Evolutionary conservation across 2,113 vertebrate genomes (phyloP), one percentile per base, ranked within the genome.

Genomic region (Nasalis larvatus): DNA sequence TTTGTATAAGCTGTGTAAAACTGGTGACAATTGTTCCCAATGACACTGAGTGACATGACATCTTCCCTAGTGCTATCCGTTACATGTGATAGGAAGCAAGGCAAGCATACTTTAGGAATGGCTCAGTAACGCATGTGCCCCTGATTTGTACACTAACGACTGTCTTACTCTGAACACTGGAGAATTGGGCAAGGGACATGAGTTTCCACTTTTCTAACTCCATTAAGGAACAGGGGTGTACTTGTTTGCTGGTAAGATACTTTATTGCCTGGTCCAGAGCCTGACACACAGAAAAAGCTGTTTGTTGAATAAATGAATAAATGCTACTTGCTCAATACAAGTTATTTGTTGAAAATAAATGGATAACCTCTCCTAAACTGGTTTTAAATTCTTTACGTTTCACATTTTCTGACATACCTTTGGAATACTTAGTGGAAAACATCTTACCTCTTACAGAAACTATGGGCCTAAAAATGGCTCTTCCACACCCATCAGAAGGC

Each of bases 281-380:
- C 47, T 84, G 69, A 92, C 58, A 86, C 60, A 68, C 7, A 91
- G 54, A 71, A 89, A 91, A 94, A 37, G 17, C 60, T 90, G 58
- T 45, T 58, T 93, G 40, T 23, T 74, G 30, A 91, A 78, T 89
- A 94, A 96, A 78, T 76, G 35, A 94, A 69, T 82, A 95, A 96
- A 78, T 76, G 30, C 37, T 56, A 76, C 56, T 45, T 78, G 63
- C 74, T 78, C 73, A 66, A 69, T 71, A 56, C 40, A 77, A 85
- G 42, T 86, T 86, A 83, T 56, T 32, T 91, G 86, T 42, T 96
- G 54, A 83, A 89, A 83, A 89, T 78, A 94, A 47, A 96, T 21
- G 7, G 18, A 78, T 66, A 60, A 60, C 18, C 40, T 60, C 45
- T 90, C 32, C 90, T 60, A 30, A 93, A 69, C 21, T 88, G 58